Percentiles rank a stretch among this genome's conserved stretches.
These are phyloP conservation scores for Pogonomyrmex californicus DNA, from an alignment of 1,140 invertebrate genomes.

Conservation along the genomic window DNA sequence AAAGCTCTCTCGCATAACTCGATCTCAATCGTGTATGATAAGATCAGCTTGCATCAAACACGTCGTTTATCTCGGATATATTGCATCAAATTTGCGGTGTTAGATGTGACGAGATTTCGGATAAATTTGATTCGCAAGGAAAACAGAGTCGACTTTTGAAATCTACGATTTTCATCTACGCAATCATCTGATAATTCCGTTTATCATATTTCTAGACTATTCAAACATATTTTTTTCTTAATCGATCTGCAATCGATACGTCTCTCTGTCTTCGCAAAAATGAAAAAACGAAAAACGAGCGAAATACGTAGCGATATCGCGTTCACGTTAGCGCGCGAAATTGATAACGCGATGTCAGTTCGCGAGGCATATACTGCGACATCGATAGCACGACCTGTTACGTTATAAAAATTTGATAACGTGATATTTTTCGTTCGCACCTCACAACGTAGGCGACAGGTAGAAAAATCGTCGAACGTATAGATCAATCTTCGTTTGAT, in stretches of 20 bases:
- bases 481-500: constrained; percentile 39
- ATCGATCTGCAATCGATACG: neutral
- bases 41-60: constrained; percentile 19
- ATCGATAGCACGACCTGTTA: constrained; percentile 1
- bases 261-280: neutral
- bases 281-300: neutral
- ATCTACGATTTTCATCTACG: neutral
- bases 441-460: neutral
- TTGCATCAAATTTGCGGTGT: neutral
- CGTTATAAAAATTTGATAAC: constrained; percentile 53
- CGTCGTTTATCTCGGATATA: neutral
- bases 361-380: neutral
- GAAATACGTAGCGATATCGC: constrained; percentile 4
- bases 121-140: neutral
- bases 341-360: constrained; percentile 33
- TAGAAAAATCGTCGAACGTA: constrained; percentile 14
- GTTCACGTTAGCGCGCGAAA: constrained; percentile 28
- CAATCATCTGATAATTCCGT: neutral
- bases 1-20: neutral
- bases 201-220: neutral
- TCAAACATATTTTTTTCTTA: neutral
- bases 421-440: constrained; percentile 10
- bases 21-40: neutral
- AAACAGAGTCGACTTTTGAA: neutral
- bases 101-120: neutral